phyloP scores from a whole-genome alignment of 2,113 vertebrate species.

The Stegostoma tigrinum region DNA sequence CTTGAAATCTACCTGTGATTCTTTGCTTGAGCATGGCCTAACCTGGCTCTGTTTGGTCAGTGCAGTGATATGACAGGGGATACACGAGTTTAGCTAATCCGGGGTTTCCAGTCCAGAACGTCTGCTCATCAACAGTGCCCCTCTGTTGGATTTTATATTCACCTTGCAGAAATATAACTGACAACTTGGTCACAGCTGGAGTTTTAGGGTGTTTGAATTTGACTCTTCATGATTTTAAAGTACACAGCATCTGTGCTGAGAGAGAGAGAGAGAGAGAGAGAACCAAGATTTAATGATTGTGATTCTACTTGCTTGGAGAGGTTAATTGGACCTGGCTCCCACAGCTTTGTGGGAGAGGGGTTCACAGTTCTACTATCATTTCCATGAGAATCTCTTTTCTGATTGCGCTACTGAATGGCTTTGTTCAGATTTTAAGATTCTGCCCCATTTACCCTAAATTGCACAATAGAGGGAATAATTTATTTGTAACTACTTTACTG shows the following conservation, averaged over 20 bases:
- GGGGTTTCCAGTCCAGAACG: too few species aligned
- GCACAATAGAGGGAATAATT: background rate
- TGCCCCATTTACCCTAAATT: background rate
- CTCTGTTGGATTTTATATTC: too few species aligned
- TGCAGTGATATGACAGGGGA: too few species aligned
- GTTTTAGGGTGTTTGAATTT: too few species aligned
- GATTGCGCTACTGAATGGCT: background rate
- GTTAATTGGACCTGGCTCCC: background rate
- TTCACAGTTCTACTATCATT: background rate
- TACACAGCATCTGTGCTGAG: background rate
- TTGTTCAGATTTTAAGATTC: background rate
- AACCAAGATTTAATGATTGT: background rate
- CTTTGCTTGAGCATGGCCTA: too few species aligned
- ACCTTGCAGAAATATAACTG: too few species aligned
- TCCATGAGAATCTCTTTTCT: background rate
- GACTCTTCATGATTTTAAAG: too few species aligned
- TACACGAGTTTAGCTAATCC: too few species aligned
- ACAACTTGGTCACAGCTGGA: too few species aligned
- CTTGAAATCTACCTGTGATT: too few species aligned
- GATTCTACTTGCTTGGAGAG: background rate
- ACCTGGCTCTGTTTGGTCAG: too few species aligned
- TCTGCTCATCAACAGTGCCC: too few species aligned
- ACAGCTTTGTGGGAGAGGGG: background rate
- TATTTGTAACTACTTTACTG: background rate
- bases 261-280: background rate